A percentile compares a stretch with the other conserved stretches of the same genome.
Conservation (phyloP, 1,140 invertebrate genomes). For the Chironomus tepperi region DNA sequence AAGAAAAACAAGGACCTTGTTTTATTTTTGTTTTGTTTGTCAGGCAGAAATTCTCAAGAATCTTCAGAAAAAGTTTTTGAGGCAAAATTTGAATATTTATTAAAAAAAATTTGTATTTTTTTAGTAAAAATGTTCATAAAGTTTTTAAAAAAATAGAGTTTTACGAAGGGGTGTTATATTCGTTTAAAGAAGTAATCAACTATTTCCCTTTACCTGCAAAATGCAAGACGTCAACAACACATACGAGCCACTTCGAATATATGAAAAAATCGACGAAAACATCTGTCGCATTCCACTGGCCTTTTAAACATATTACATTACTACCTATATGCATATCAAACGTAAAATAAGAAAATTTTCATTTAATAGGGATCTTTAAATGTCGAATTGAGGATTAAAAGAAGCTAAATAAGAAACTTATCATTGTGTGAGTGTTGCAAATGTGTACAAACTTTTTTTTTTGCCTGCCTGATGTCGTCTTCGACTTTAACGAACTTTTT, state of each 20-base stretch:
- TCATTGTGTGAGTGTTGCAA: not conserved
- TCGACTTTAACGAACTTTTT: slow-evolving; percentile 20
- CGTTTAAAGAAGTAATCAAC: too few species aligned
- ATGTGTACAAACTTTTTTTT: not conserved
- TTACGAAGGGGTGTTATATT: too few species aligned
- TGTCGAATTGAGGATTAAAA: slow-evolving; percentile 5
- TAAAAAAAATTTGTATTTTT: too few species aligned
- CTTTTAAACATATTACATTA: not conserved
- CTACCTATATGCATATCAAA: not conserved
- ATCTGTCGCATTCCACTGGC: slow-evolving; percentile 18
- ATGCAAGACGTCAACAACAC: slow-evolving; percentile 16
- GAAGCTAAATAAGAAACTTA: not conserved
- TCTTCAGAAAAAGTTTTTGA: too few species aligned
- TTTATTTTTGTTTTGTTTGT: too few species aligned
- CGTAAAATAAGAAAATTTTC: not conserved
- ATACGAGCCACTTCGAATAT: not conserved
- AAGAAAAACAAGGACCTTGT: too few species aligned
- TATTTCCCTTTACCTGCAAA: not conserved
- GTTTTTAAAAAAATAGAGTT: too few species aligned
- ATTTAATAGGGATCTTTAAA: slow-evolving; percentile 15
- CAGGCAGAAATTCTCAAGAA: too few species aligned
- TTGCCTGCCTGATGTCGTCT: not conserved
- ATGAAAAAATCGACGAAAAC: slow-evolving; percentile 18
- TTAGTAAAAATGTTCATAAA: too few species aligned
- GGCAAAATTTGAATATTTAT: too few species aligned